phyloP scores from a whole-genome alignment of 2,113 vertebrate species.

The Gorsachius goisagi region DNA sequence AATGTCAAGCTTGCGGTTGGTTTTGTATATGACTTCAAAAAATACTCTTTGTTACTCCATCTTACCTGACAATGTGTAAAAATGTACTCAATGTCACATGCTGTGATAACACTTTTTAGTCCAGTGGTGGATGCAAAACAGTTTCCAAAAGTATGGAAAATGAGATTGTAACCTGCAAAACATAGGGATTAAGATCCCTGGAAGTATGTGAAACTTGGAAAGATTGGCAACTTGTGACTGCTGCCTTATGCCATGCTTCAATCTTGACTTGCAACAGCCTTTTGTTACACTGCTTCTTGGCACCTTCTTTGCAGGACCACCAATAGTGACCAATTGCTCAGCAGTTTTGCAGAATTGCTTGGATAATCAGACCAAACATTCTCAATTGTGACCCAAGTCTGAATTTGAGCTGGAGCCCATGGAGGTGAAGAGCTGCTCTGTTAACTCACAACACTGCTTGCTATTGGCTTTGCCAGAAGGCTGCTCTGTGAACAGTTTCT shows the following conservation, averaged over 20 bases:
- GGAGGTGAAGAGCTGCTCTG: background rate
- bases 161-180: background rate
- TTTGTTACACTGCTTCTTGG: background rate
- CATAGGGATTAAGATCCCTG: background rate
- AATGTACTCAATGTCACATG: background rate
- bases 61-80: background rate
- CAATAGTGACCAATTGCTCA: background rate
- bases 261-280: background rate
- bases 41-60: background rate
- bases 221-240: background rate
- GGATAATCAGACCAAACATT: background rate
- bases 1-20: background rate
- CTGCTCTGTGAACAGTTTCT: constrained; percentile 17
- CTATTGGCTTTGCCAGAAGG: background rate
- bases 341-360: background rate
- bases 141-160: background rate
- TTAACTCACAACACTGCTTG: background rate
- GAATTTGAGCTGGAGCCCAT: background rate
- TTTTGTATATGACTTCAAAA: background rate
- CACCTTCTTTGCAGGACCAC: background rate
- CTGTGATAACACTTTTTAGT: background rate
- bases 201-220: background rate
- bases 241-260: background rate
- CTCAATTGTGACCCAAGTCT: background rate
- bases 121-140: background rate